Base-by-base conservation (phyloP, 1,140 invertebrate species). In the Archivesica marissinica region DNA sequence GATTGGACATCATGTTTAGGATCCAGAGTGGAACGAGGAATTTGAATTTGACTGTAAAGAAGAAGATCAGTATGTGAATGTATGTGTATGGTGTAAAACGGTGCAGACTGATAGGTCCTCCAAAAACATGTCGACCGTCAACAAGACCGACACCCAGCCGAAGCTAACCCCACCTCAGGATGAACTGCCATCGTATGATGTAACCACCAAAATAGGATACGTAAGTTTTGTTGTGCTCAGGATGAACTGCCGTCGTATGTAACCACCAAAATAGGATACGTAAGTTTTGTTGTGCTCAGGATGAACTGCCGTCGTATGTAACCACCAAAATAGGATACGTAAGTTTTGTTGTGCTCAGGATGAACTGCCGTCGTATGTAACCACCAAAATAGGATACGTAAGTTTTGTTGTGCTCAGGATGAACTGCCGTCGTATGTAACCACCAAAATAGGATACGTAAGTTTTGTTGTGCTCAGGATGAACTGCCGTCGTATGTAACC, bases 51-150 rank as follows among this genome's bases (percentile, higher is more conserved):
- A 96, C 94, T 94, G 95, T 95, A 93, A 96, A 94, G 95, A 96
- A 92, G 91, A 96, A 94, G 96, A 95, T 90, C 96, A 95, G 78
- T 98, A 96, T 93, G 94, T 98, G 59, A 98, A 98, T 93, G 93
- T 98, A 0, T 97, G 97, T 82, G 96, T 98, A 0, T 98, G 97
- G 97, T 87, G 86, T 75, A 74, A 81, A 11, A 80, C 80, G 15
- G 44, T 77, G 1, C 89, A 88, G 41, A 33, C 28, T 38, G 74
- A 77, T 1, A 64, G 72, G 35, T 6, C 54, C 9, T 47, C 54
- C 15, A 85, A 85, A 50, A 33, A n/a, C 11, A 20, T 61, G 3
- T 28, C 35, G 0, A 39, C 20, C 7, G 25, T 15, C 15, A 74
- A 41, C 28, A 76, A 68, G 61, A n/a, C 13, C 11, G 82, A 77